Evolutionary conservation across 2,797 vertebrate species (phyloP).

Genomic region (Gallinago nigripennis): DNA sequence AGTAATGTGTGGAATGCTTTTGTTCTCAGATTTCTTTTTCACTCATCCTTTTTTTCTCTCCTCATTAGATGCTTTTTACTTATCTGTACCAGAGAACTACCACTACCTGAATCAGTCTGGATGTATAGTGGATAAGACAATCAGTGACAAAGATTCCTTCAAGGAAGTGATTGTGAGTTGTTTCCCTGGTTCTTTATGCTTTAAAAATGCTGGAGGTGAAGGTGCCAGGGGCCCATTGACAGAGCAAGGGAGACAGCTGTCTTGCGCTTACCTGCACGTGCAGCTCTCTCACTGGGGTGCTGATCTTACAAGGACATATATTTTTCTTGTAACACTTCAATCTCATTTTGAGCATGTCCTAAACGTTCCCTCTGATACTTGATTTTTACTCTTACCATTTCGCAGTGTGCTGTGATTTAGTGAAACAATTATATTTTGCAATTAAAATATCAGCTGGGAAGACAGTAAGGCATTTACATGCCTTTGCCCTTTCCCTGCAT

Average conservation of each 20-base stretch:
- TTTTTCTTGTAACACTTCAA: not conserved
- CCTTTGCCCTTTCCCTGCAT: not conserved
- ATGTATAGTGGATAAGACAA: slow-evolving; percentile 84
- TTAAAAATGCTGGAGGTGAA: not conserved
- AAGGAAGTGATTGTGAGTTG: slow-evolving; percentile 90
- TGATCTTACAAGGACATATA: not conserved
- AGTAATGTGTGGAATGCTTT: not conserved
- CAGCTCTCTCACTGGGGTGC: not conserved
- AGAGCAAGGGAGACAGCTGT: not conserved
- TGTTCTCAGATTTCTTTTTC: not conserved
- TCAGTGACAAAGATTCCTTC: slow-evolving; percentile 88
- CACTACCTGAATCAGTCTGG: slow-evolving; percentile 93
- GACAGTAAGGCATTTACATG: not conserved
- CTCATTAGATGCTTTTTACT: slow-evolving; percentile 87
- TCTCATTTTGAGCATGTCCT: not conserved
- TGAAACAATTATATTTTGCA: not conserved
- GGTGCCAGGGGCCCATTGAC: not conserved
- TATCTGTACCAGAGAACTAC: slow-evolving; percentile 86
- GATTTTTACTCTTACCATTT: not conserved
- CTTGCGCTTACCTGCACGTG: not conserved
- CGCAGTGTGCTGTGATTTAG: not conserved
- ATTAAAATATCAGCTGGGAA: not conserved
- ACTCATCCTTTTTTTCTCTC: not conserved
- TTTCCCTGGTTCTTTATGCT: not conserved
- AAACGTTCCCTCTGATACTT: not conserved